Conservation (phyloP, 2,888 invertebrate genomes). For the Timandra comae region DNA sequence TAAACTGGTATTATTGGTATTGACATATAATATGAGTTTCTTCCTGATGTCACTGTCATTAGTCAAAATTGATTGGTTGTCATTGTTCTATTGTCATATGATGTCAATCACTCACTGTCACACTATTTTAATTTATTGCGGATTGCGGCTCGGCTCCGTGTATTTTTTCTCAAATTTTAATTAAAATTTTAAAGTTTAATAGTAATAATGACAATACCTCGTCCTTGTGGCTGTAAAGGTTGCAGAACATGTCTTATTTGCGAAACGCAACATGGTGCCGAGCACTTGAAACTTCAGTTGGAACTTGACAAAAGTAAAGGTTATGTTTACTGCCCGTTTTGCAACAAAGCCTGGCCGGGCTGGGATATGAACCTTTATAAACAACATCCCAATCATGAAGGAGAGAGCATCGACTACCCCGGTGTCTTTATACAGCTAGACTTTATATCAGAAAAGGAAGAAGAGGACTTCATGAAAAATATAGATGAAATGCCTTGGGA, state of each 20-base stretch:
- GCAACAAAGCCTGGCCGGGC: slow-evolving; percentile 85
- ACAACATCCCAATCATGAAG: slow-evolving; percentile 81
- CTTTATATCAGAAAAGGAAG: slow-evolving; percentile 86
- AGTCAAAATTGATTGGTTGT: too few relatives aligned
- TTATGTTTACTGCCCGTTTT: slow-evolving; percentile 86
- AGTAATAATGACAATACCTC: slow-evolving; percentile 76
- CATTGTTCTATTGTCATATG: too few relatives aligned
- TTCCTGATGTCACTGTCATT: too few relatives aligned
- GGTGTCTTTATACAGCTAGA: slow-evolving; percentile 82
- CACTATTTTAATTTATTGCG: too few relatives aligned
- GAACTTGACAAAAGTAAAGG: slow-evolving; percentile 71
- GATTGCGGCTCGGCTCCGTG: too few relatives aligned
- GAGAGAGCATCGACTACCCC: slow-evolving; percentile 77
- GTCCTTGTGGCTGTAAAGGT: slow-evolving; percentile 95
- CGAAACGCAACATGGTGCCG: slow-evolving; percentile 79
- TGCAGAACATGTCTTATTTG: slow-evolving; percentile 92
- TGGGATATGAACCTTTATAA: slow-evolving; percentile 79
- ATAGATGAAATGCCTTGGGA: slow-evolving; percentile 92
- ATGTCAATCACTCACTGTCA: too few relatives aligned
- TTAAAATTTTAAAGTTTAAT: too few relatives aligned
- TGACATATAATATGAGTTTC: too few relatives aligned
- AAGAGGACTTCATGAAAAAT: slow-evolving; percentile 77
- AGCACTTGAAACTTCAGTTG: slow-evolving; percentile 45
- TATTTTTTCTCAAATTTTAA: neutral
- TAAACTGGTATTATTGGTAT: too few relatives aligned